Conservation (phyloP, 2,888 invertebrate species). For the Onchidella celtica region DNA sequence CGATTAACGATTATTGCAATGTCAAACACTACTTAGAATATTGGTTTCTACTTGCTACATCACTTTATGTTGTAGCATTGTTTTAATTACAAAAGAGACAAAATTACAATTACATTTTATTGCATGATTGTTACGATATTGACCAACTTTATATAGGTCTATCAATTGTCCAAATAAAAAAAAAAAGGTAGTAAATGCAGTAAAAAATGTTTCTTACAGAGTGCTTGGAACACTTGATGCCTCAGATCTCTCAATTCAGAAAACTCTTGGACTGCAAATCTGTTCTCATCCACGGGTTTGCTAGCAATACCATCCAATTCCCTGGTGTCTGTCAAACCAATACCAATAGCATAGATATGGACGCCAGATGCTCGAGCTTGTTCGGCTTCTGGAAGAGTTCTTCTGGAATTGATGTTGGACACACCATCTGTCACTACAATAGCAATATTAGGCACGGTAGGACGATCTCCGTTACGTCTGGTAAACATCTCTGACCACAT, state of each 20-base stretch:
- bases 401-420: conserved; percentile 71
- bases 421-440: conserved; percentile 74
- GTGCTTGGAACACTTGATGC: conserved; percentile 57
- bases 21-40: no score
- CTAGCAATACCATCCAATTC: conserved; percentile 68
- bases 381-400: conserved; percentile 69
- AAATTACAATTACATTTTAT: no score
- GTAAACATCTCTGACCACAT: conserved; percentile 60
- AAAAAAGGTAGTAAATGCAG: no score
- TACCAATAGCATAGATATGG: conserved; percentile 63
- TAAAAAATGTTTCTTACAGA: no score
- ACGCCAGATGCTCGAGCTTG: conserved; percentile 57
- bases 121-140: no score
- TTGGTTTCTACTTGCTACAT: no score
- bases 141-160: no score
- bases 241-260: conserved; percentile 55
- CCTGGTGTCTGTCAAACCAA: conserved; percentile 62
- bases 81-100: no score
- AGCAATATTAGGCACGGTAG: conserved; percentile 65
- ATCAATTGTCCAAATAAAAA: no score
- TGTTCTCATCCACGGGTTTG: conserved; percentile 62
- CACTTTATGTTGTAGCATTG: no score
- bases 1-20: no score
- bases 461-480: conserved; percentile 65
- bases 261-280: conserved; percentile 64